Conservation (phyloP, 2,113 vertebrate species). For the Triplophysa tibetana region DNA sequence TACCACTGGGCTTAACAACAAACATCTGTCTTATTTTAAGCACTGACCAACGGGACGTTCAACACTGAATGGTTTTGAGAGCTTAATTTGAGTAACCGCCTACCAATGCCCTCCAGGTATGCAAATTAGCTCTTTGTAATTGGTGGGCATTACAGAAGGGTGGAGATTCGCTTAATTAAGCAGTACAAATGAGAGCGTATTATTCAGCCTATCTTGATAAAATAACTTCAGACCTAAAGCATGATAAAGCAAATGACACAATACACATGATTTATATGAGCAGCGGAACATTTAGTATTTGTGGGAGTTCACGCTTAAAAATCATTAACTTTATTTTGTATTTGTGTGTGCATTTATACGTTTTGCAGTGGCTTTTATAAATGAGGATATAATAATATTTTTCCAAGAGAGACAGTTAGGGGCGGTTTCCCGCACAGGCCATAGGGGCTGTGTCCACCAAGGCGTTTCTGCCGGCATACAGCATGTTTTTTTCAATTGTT, state of each 20-base stretch:
- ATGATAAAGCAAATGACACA: neutral
- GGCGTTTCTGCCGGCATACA: too few species aligned
- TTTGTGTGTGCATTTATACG: neutral
- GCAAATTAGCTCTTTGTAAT: conserved; percentile 61
- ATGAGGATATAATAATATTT: too few species aligned
- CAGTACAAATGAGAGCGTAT: conserved; percentile 64
- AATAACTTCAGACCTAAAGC: conserved; percentile 44
- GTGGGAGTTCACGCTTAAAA: neutral
- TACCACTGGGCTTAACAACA: conserved; percentile 21
- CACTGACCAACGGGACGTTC: conserved; percentile 19
- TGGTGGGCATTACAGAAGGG: conserved; percentile 59
- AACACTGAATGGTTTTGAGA: conserved; percentile 38
- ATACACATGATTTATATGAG: neutral
- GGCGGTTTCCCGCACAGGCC: too few species aligned
- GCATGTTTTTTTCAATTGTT: too few species aligned
- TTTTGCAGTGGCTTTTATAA: too few species aligned
- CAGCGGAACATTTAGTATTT: neutral
- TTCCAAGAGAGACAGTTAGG: too few species aligned
- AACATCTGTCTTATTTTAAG: conserved; percentile 36
- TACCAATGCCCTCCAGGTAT: conserved; percentile 28
- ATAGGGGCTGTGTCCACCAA: too few species aligned
- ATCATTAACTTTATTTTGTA: too few species aligned
- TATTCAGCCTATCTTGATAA: conserved; percentile 66
- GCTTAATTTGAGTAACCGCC: conserved; percentile 30
- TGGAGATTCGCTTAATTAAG: conserved; percentile 67